Evolutionary conservation across 1,140 invertebrate genomes (phyloP), one percentile per base, ranked within the genome.

Genomic region (Tetragonula clypearis): DNA sequence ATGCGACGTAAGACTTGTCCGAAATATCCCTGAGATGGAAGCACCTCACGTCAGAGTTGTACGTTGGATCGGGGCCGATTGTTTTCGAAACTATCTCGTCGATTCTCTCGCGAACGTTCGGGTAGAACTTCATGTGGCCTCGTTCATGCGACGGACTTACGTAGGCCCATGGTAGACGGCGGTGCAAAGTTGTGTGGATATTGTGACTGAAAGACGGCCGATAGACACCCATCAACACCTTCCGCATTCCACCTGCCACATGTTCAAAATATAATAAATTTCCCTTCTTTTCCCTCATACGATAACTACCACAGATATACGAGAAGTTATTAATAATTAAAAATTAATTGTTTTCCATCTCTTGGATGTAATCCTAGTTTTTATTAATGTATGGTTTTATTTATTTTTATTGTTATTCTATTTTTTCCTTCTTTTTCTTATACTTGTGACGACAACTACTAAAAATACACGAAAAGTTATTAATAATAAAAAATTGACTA

Each of bases 81-180:
- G 14, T 23, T 15, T 23, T 17, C 2, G 35, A 0, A 19, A 74
- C 1, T 55, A 41, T 85, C 41, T 90, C 79, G 5, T 66, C 26
- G n/a, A 89, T 87, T 15, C 71, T 60, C 9, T 87, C 62, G n/a
- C 58, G 76, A 17, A 82, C 58, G 41, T 80, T 82, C 3, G 68
- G 53, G 9, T 89, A 87, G 41, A 72, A 87, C 55, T 68, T 82
- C 30, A 60, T 6, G n/a, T 73, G n/a, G 5, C 79, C 82, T 21
- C 26, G 78, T 5, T 89, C 69, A 15, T 90, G 82, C 9, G 82
- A 56, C 1, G 81, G 82, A 21, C 58, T 30, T 23, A 89, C 58
- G 35, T 72, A 88, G 5, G 69, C 14, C 87, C 85, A 90, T 0
- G 87, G 85, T n/a, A 87, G 79, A 75, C 85, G 74, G 11, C 26